These are phyloP conservation scores for Ernsta delagoae DNA, from an alignment of 2,888 invertebrate species.

Conservation along the genomic window DNA sequence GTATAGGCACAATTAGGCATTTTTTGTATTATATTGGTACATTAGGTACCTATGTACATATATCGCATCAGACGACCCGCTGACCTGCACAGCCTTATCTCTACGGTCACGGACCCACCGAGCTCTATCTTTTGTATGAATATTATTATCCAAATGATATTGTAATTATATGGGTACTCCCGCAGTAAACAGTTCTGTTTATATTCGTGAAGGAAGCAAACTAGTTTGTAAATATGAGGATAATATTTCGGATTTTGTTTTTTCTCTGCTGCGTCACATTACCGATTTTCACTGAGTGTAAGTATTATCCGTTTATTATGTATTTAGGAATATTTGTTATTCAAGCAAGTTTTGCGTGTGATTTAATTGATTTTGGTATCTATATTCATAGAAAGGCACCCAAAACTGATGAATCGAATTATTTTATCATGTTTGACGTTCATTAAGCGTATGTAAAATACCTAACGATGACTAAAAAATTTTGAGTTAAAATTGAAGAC, in stretches of 20 bases:
- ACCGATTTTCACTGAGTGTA: constrained; percentile 56
- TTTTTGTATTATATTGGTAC: no score
- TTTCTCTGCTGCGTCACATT: constrained; percentile 50
- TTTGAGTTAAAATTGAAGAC: no score
- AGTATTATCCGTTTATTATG: constrained; percentile 48
- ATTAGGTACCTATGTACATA: not conserved
- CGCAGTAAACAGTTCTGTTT: not conserved
- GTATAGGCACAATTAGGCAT: no score
- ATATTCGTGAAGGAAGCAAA: not conserved
- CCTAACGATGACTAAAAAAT: no score
- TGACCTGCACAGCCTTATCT: constrained; percentile 3
- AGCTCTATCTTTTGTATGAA: not conserved
- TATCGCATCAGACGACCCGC: not conserved
- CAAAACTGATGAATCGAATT: no score
- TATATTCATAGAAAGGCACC: no score
- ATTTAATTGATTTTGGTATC: no score
- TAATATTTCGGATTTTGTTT: constrained; percentile 39
- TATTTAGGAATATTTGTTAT: not conserved
- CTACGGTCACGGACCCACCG: constrained; percentile 8
- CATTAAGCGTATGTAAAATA: no score
- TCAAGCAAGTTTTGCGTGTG: no score
- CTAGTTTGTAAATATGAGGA: not conserved
- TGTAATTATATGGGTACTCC: no score
- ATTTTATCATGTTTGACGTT: no score
- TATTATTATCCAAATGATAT: no score